Percentiles rank a stretch among this genome's conserved stretches.
Evolutionary conservation across 2,888 invertebrate genomes (phyloP).

Genomic region (Pyrocoelia pectoralis): DNA sequence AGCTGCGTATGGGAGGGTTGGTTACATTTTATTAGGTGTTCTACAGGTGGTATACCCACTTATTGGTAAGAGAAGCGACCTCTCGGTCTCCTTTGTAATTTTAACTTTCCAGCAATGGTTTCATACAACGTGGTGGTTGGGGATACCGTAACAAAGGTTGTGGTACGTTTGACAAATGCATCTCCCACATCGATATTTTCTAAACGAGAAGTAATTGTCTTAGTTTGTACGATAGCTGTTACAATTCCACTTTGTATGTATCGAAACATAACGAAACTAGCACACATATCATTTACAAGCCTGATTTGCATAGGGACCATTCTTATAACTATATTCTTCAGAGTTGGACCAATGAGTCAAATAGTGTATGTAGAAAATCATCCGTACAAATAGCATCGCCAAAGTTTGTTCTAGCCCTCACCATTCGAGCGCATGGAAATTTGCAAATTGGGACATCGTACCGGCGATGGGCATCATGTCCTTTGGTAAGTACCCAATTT

Average conservation of each 20-base stretch:
- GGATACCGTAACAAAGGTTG: constrained; percentile 83
- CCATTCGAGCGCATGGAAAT: constrained; percentile 72
- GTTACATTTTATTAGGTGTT: constrained; percentile 77
- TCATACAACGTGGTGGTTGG: constrained; percentile 89
- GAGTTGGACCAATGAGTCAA: constrained; percentile 66
- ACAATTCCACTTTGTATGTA: constrained; percentile 83
- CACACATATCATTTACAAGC: constrained; percentile 73
- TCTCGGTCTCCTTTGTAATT: not conserved
- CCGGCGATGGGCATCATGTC: constrained; percentile 87
- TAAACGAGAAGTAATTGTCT: constrained; percentile 72
- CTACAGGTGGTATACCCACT: constrained; percentile 86
- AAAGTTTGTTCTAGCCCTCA: constrained; percentile 63
- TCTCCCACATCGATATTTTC: constrained; percentile 65
- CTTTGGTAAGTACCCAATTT: constrained; percentile 75
- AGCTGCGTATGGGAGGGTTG: constrained; percentile 79
- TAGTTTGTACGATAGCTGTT: constrained; percentile 75
- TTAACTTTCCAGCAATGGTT: constrained; percentile 75
- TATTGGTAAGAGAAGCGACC: constrained; percentile 67
- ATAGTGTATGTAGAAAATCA: constrained; percentile 66
- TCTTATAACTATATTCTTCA: constrained; percentile 69
- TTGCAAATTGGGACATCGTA: constrained; percentile 76
- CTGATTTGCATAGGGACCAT: constrained; percentile 78
- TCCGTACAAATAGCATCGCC: not conserved
- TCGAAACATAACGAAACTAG: constrained; percentile 74
- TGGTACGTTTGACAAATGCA: constrained; percentile 73